Evolutionary conservation across 2,888 invertebrate species (phyloP).

Genomic region (Drosophila mulleri): DNA sequence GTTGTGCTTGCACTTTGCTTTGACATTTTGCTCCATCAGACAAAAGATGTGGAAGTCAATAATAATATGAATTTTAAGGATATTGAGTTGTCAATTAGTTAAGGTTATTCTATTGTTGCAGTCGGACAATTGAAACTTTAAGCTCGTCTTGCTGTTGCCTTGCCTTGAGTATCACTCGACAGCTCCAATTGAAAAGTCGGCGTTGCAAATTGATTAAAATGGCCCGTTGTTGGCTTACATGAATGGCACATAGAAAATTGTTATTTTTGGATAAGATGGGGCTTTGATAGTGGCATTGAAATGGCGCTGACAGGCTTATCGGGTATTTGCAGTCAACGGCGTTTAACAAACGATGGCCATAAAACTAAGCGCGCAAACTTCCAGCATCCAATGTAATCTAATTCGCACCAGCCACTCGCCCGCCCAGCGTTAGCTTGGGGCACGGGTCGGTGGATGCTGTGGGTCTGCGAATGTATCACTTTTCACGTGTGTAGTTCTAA

Average conservation of each 20-base stretch:
- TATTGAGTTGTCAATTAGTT: neutral
- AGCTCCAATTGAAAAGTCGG: neutral
- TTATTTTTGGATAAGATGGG: neutral
- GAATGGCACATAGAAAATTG: conserved; percentile 10
- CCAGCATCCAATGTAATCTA: conserved; percentile 65
- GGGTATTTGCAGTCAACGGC: conserved; percentile 57
- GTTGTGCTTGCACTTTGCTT: neutral
- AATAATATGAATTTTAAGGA: neutral
- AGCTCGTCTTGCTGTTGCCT: neutral
- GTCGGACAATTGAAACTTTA: neutral
- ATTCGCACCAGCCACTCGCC: conserved; percentile 58
- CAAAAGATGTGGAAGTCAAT: neutral
- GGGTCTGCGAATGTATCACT: conserved; percentile 45
- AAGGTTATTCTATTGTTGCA: neutral
- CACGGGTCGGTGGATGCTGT: conserved; percentile 5
- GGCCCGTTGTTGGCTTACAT: conserved; percentile 28
- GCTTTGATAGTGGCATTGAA: conserved; percentile 4
- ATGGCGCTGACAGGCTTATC: conserved; percentile 59
- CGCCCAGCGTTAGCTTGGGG: conserved; percentile 17
- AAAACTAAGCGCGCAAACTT: conserved; percentile 47
- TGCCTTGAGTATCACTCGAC: neutral
- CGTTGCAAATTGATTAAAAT: conserved; percentile 1
- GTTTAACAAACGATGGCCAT: conserved; percentile 48
- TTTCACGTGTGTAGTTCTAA: conserved; percentile 77
- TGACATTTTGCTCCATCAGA: too few relatives aligned